A percentile compares a stretch with the other conserved stretches of the same genome.
Evolutionary conservation across 2,797 vertebrate species (phyloP).

Genomic region (Odontamblyopus lacepedii): DNA sequence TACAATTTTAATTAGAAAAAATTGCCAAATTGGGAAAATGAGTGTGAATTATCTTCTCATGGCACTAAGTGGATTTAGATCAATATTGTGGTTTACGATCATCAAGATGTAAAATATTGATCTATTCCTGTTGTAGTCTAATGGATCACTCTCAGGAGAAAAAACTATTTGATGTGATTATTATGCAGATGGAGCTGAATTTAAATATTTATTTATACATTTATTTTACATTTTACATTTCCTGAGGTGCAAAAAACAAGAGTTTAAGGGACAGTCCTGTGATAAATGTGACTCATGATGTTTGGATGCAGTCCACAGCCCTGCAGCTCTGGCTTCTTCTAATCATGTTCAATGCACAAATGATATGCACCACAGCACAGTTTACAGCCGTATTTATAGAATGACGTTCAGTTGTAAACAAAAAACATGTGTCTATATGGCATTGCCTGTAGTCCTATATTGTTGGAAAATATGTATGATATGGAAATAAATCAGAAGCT

Average conservation of each 20-base stretch:
- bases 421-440: constrained; percentile 22
- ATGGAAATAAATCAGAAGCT: constrained; percentile 8
- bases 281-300: constrained; percentile 45
- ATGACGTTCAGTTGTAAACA: constrained; percentile 22
- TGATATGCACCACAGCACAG: constrained; percentile 16
- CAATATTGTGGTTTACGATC: too few relatives aligned
- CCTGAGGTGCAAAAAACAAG: constrained; percentile 8
- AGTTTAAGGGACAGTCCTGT: constrained; percentile 27
- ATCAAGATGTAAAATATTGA: too few relatives aligned
- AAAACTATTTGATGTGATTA: too few relatives aligned
- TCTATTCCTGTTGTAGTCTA: too few relatives aligned
- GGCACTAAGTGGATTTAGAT: too few relatives aligned
- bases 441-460: too few relatives aligned
- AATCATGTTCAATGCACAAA: constrained; percentile 28
- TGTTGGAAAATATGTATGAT: background rate
- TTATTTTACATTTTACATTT: background rate
- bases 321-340: constrained; percentile 35
- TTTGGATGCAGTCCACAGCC: constrained; percentile 38
- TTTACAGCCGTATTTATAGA: constrained; percentile 17
- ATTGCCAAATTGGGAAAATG: too few relatives aligned
- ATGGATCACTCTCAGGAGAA: too few relatives aligned
- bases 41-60: too few relatives aligned
- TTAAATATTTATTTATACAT: background rate
- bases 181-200: too few relatives aligned
- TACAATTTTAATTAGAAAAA: too few relatives aligned